Conservation (phyloP, 1,140 invertebrate genomes). For the Lordiphosa collinella region DNA sequence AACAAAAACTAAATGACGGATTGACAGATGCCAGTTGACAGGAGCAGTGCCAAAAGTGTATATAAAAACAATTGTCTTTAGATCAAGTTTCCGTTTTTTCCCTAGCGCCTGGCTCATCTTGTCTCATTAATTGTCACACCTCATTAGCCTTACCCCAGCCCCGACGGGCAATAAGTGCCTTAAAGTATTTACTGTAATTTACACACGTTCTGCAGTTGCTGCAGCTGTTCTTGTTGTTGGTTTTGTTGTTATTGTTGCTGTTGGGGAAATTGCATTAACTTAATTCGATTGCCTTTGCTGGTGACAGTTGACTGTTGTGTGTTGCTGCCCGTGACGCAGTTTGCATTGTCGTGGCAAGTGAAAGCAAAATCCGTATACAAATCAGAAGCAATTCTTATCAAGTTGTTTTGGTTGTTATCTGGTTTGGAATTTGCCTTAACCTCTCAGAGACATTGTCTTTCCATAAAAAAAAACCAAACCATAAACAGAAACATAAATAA, state of each 20-base stretch:
- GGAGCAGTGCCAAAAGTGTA: too few relatives aligned
- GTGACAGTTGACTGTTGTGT: constrained; percentile 10
- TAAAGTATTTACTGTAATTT: constrained; percentile 59
- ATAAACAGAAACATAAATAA: too few relatives aligned
- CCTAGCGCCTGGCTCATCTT: background rate
- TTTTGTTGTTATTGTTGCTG: constrained; percentile 12
- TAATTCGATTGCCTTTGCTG: constrained; percentile 6
- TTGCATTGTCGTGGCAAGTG: background rate
- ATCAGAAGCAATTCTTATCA: constrained; percentile 1
- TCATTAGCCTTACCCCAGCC: constrained; percentile 42
- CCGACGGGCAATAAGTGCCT: constrained; percentile 38
- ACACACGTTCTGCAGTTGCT: constrained; percentile 33
- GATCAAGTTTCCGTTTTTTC: background rate
- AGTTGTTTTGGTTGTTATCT: constrained; percentile 1
- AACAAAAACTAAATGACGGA: too few relatives aligned
- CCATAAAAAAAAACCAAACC: too few relatives aligned
- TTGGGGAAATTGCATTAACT: constrained; percentile 36
- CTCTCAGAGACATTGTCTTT: background rate
- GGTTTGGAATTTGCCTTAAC: constrained; percentile 3
- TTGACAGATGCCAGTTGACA: too few relatives aligned
- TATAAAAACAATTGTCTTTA: too few relatives aligned
- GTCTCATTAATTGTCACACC: constrained; percentile 56
- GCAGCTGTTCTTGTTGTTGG: constrained; percentile 11
- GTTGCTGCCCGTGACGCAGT: constrained; percentile 12
- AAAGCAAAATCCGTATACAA: constrained; percentile 3